Base-by-base conservation (phyloP, 1,140 invertebrate species). In the Nasonia giraulti region DNA sequence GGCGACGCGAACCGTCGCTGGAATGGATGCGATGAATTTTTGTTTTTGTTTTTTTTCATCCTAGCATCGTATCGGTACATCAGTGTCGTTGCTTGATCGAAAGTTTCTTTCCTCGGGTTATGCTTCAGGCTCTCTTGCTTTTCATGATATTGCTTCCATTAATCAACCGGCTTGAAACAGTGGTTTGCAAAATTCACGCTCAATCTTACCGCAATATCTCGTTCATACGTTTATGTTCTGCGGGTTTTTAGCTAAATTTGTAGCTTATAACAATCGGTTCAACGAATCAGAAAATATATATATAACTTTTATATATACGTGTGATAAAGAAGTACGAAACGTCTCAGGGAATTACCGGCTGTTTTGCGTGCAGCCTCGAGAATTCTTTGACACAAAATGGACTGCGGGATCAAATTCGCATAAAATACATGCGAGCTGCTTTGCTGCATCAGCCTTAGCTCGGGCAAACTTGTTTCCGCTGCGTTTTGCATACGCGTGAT, bases 1-100 rank as follows among this genome's bases (percentile, higher is more conserved):
- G 11, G 6, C 17, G 47, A 50, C 47, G 40, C 33, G n/a, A 68
- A 23, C 40, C 68, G 27, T 82, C 50, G 7, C 7, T 40, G n/a
- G 73, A 77, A 71, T 68, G 66, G 75, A 77, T 44, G 66, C 66
- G 40, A 81, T 50, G 80, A 69, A 83, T 80, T 84, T 80, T 79
- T 76, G 12, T 69, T 31, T 37, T 44, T 33, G 7, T 27, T 73
- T 71, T 75, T 75, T 47, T 50, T 50, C 33, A 7, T 10, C 23
- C 20, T 2, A 62, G 55, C 17, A 20, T 50, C 20, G 31, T 50
- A 17, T 37, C 10, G 69, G 50, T 62, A 20, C 23, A 82, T 62
- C 81, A 12, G 7, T 10, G 47, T 27, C 74, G 23, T 68, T 83
- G 50, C 69, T 83, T 66, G 77, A 76, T 83, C 23, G 17, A 68